Evolutionary conservation across 2,113 vertebrate species (phyloP).

Genomic region (Balaenoptera acutorostrata): DNA sequence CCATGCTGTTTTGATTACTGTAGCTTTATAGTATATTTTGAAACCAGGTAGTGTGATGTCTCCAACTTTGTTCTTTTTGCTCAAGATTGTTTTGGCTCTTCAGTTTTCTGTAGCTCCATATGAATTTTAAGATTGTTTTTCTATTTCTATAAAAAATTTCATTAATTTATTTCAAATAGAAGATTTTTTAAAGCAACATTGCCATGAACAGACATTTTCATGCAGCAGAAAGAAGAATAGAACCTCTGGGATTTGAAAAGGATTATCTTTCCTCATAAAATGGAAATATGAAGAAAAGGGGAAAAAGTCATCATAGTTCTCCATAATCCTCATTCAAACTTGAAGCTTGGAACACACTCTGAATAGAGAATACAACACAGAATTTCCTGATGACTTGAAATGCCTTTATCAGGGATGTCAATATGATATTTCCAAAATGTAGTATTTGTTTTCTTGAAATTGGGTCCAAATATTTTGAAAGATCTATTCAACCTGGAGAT

Average conservation of each 20-base stretch:
- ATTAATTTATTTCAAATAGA: too few species aligned
- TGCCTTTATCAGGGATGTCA: background rate
- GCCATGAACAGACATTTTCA: background rate
- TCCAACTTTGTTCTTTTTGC: background rate
- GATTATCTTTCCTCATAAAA: background rate
- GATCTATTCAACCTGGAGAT: background rate
- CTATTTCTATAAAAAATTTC: too few species aligned
- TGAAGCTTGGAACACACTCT: background rate
- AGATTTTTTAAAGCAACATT: background rate
- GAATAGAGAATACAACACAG: background rate
- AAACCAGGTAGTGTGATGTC: too few species aligned
- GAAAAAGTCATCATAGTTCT: background rate
- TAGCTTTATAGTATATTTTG: background rate
- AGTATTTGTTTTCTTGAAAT: constrained; percentile 43
- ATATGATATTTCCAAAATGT: background rate
- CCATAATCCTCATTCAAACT: background rate
- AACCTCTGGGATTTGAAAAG: background rate
- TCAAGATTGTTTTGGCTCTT: background rate
- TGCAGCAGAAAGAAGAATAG: background rate
- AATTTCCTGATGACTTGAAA: background rate
- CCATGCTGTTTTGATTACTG: background rate
- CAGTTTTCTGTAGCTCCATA: background rate
- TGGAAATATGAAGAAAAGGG: background rate
- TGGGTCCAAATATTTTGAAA: constrained; percentile 22
- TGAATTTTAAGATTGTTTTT: background rate